phyloP scores from a whole-genome alignment of 1,140 invertebrate genomes.

The Vollenhovia emeryi region DNA sequence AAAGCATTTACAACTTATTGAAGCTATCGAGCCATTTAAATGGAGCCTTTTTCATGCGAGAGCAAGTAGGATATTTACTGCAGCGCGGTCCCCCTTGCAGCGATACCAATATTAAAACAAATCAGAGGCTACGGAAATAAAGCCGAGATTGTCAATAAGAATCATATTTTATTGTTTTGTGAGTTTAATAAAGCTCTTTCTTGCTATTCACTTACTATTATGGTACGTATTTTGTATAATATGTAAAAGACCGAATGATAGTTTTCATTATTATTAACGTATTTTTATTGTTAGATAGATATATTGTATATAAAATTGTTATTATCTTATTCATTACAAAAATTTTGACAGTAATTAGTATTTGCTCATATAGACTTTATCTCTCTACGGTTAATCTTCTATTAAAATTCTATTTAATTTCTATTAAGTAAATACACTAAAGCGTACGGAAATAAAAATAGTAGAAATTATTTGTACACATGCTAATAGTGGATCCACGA shows the following conservation, averaged over 20 bases:
- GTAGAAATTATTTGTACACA: background rate
- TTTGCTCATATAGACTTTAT: background rate
- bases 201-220: background rate
- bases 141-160: background rate
- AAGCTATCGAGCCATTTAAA: conserved; percentile 2
- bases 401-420: too few species aligned
- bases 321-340: too few species aligned
- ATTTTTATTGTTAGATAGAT: background rate
- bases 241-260: background rate
- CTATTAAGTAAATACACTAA: background rate
- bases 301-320: too few species aligned
- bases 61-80: conserved; percentile 12
- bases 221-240: background rate
- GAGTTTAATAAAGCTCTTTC: background rate
- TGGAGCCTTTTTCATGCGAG: background rate
- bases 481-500: too few species aligned
- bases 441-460: background rate
- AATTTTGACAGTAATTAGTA: background rate
- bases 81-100: background rate
- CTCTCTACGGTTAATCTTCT: too few species aligned
- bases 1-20: conserved; percentile 21
- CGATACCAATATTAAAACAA: conserved; percentile 7
- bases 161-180: background rate
- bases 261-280: background rate
- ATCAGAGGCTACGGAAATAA: background rate